Evolutionary conservation across 2,888 invertebrate genomes (phyloP).

Genomic region (Gerris lacustris): DNA sequence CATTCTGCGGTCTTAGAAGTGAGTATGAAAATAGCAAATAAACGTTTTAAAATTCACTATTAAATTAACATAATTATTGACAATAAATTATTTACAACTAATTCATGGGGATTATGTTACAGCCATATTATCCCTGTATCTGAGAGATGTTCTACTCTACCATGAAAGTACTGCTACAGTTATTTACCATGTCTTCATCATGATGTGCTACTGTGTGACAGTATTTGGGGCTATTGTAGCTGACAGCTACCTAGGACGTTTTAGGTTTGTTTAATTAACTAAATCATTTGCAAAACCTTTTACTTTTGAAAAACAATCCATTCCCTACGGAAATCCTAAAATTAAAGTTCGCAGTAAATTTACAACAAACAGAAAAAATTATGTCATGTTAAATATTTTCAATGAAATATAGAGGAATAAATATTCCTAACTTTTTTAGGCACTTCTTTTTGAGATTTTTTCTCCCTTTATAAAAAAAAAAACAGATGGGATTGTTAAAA

Average conservation of each 20-base stretch:
- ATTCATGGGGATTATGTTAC: constrained; percentile 28
- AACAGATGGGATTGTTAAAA: no score
- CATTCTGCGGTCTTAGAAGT: constrained; percentile 71
- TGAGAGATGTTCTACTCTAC: constrained; percentile 54
- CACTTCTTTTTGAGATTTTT: no score
- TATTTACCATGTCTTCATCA: constrained; percentile 62
- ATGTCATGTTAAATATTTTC: no score
- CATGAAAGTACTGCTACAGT: constrained; percentile 57
- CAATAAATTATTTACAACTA: no score
- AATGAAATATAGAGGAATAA: no score
- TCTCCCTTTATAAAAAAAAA: no score
- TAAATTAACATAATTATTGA: background rate
- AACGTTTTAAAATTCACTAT: background rate
- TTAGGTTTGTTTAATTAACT: constrained; percentile 31
- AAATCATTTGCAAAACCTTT: background rate
- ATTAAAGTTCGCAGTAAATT: constrained; percentile 27
- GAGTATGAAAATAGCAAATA: constrained; percentile 34
- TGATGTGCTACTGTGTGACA: constrained; percentile 65
- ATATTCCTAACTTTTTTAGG: no score
- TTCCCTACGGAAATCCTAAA: background rate
- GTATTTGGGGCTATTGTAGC: constrained; percentile 62
- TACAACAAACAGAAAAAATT: background rate
- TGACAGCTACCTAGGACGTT: constrained; percentile 66
- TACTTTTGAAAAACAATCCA: no score
- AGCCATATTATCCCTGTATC: constrained; percentile 69